Evolutionary conservation across 2,888 invertebrate genomes (phyloP).

Genomic region (Lycaena phlaeas): DNA sequence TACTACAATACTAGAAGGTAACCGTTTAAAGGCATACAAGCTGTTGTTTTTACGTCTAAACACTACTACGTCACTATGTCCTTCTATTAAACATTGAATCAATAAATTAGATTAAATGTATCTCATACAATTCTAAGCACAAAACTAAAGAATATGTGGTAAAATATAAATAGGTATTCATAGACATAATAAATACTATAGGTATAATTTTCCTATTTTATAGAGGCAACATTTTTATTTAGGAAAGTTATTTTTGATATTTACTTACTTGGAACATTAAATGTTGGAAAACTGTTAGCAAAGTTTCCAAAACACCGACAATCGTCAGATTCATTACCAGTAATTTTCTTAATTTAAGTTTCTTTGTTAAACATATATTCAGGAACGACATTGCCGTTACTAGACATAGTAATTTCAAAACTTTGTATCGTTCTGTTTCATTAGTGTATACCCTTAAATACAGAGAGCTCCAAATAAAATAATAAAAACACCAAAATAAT

Average conservation of each 20-base stretch:
- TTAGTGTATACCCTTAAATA: slow-evolving; percentile 37
- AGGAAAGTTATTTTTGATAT: not conserved
- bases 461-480: slow-evolving; percentile 43
- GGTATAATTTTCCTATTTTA: too few relatives aligned
- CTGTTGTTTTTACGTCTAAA: too few relatives aligned
- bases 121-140: too few relatives aligned
- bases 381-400: slow-evolving; percentile 32
- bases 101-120: too few relatives aligned
- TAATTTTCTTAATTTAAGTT: slow-evolving; percentile 33
- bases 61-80: too few relatives aligned
- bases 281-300: slow-evolving; percentile 23
- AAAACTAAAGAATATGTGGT: too few relatives aligned
- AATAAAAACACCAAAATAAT: slow-evolving; percentile 40
- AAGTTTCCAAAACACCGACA: slow-evolving; percentile 34
- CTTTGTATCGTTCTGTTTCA: slow-evolving; percentile 23
- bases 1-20: too few relatives aligned
- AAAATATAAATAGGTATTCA: too few relatives aligned
- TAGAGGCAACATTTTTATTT: too few relatives aligned
- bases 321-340: slow-evolving; percentile 35
- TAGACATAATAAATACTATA: too few relatives aligned
- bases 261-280: slow-evolving; percentile 21
- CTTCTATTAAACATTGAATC: too few relatives aligned
- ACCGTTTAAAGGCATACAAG: too few relatives aligned
- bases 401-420: slow-evolving; percentile 32
- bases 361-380: slow-evolving; percentile 32